Percentiles rank a stretch among this genome's conserved stretches.
Conservation (phyloP, 1,140 invertebrate genomes). For the Drosophila pectinifera region DNA sequence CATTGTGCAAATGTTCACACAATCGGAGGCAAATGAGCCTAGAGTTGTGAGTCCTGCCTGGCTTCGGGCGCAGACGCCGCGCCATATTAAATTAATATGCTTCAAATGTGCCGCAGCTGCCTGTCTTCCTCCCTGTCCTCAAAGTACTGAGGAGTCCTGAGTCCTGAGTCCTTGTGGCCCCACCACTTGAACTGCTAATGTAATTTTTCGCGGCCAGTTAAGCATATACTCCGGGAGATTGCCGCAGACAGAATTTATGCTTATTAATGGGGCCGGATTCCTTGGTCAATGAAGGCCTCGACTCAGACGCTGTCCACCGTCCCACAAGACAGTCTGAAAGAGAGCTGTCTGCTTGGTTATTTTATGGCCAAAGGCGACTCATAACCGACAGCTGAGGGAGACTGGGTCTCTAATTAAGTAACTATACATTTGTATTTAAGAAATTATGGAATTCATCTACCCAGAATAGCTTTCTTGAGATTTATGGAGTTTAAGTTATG, state of each 20-base stretch:
- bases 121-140: not conserved
- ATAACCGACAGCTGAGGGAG: not conserved
- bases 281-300: conserved; percentile 40
- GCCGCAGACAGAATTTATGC: conserved; percentile 68
- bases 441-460: not conserved
- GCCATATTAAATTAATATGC: conserved; percentile 65
- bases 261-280: conserved; percentile 69
- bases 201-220: conserved; percentile 58
- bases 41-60: conserved; percentile 25
- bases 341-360: not conserved
- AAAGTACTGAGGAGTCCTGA: not conserved
- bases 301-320: conserved; percentile 40
- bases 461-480: not conserved
- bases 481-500: not conserved
- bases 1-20: conserved; percentile 62
- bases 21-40: conserved; percentile 70
- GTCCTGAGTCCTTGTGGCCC: not conserved
- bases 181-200: conserved; percentile 47
- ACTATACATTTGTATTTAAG: not conserved
- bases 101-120: conserved; percentile 43
- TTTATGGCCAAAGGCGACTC: not conserved
- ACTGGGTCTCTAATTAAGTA: not conserved
- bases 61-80: conserved; percentile 23
- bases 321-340: not conserved
- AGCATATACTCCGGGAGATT: conserved; percentile 39